Conservation (phyloP, 2,113 vertebrate species). For the Pipa parva region DNA sequence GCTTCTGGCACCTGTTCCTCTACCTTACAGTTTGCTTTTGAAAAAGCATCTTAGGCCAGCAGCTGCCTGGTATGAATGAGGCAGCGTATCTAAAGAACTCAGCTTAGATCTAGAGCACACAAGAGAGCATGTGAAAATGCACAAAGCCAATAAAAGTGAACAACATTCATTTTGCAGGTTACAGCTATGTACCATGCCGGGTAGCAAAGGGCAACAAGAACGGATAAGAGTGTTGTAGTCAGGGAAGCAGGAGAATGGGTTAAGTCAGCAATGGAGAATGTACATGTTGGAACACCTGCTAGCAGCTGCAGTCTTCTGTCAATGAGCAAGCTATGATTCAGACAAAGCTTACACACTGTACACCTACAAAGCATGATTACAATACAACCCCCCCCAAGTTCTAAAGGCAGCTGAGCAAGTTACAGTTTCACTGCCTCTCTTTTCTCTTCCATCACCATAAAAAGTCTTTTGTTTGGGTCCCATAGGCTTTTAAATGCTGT, state of each 20-base stretch:
- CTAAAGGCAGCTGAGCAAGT: constrained; percentile 7
- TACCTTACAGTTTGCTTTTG: constrained; percentile 22
- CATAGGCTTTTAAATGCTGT: neutral
- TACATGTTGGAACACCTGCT: constrained; percentile 32
- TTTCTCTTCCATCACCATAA: neutral
- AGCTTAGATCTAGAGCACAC: constrained; percentile 24
- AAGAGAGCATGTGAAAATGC: constrained; percentile 7
- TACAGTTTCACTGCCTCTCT: neutral
- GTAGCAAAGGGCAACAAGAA: constrained; percentile 9
- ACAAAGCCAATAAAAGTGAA: constrained; percentile 16
- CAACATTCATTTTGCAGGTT: constrained; percentile 26
- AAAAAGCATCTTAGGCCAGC: constrained; percentile 12
- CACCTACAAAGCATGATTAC: constrained; percentile 19
- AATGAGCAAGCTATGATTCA: neutral
- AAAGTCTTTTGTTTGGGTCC: constrained; percentile 23
- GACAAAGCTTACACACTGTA: constrained; percentile 25
- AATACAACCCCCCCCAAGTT: neutral
- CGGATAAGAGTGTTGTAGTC: constrained; percentile 29
- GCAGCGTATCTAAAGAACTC: constrained; percentile 16
- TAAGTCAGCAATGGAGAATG: neutral
- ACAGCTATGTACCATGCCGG: constrained; percentile 5
- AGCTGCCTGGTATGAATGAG: constrained; percentile 30
- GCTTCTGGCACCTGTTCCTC: constrained; percentile 16
- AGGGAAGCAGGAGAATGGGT: constrained; percentile 15
- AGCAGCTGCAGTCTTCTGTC: constrained; percentile 25